Evolutionary conservation across 2,797 vertebrate species (phyloP), one percentile per base, ranked within the genome.

Genomic region (Heliangelus exortis): DNA sequence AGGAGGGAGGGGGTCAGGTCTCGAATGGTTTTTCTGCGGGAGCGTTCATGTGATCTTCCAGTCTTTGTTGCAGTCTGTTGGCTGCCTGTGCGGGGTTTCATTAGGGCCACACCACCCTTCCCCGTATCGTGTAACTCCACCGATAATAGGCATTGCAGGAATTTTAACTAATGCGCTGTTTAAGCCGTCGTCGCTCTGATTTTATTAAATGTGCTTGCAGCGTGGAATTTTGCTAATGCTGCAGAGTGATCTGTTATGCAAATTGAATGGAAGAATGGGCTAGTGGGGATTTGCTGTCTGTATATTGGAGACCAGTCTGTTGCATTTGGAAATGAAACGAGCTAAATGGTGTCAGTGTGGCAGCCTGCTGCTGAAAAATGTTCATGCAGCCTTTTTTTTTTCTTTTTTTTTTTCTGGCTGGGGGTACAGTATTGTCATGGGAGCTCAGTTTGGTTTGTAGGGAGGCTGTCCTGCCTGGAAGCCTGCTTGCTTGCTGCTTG

Each of bases 151-250:
- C 91, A 39, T 87, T 31, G 80, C 86, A 92, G 93, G 92, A 94
- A 94, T 96, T 94, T 82, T 92, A 95, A 94, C 81, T 90, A 89
- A 90, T 25, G 61, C 1, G 1, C 84, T 43, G 12, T 68, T 84
- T 78, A 91, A 96, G 77, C 88, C 0, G 2, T 53, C 8, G 29
- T 87, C 19, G 5, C 84, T 73, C 9, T 34, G 78, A 87, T 94
- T 95, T 95, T 94, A 90, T 94, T 89, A 92, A 94, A 90, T 48
- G 57, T 89, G 89, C 87, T 94, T 90, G 86, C 88, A 87, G 90
- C 1, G 0, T 83, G 84, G 84, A 92, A 87, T 95, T 92, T 47
- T 57, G 47, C 86, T 86, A 93, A 93, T 91, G 71, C 83, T 72
- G 75, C 39, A 15, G 72, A 80, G 65, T 71, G 58, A 87, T 94